Percentiles rank a stretch among this genome's conserved stretches.
These are phyloP conservation scores for Enteromius paludinosus DNA, from an alignment of 2,797 vertebrate genomes.

Conservation along the genomic window DNA sequence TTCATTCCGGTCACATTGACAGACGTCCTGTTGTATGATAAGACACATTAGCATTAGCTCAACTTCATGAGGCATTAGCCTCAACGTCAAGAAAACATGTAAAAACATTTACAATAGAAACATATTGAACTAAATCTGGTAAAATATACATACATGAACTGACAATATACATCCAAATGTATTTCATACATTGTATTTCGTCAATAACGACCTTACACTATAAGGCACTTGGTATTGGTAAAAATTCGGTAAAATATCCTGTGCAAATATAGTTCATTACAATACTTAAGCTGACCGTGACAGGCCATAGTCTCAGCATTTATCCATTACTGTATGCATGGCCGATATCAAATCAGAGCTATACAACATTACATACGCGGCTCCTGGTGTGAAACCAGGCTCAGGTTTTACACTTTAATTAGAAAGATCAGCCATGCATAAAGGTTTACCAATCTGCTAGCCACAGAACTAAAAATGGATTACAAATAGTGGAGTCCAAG, in stretches of 20 bases:
- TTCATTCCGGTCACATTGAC: slow-evolving; percentile 31
- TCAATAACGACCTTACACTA: slow-evolving; percentile 64
- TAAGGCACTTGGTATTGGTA: slow-evolving; percentile 75
- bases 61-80: slow-evolving; percentile 34
- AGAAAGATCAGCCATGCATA: slow-evolving; percentile 40
- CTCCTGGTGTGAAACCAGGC: background rate
- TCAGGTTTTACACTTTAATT: slow-evolving; percentile 3
- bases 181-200: slow-evolving; percentile 45
- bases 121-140: slow-evolving; percentile 14
- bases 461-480: slow-evolving; percentile 13
- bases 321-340: slow-evolving; percentile 3
- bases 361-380: slow-evolving; percentile 6
- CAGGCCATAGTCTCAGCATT: slow-evolving; percentile 68
- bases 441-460: slow-evolving; percentile 9
- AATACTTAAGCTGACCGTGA: slow-evolving; percentile 63
- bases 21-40: slow-evolving; percentile 23
- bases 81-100: slow-evolving; percentile 27
- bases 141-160: slow-evolving; percentile 26
- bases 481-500: slow-evolving; percentile 8
- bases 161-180: slow-evolving; percentile 45
- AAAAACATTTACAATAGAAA: slow-evolving; percentile 28
- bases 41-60: slow-evolving; percentile 28
- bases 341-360: slow-evolving; percentile 12
- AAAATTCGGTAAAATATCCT: slow-evolving; percentile 65
- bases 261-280: slow-evolving; percentile 70